Percentiles rank a stretch among this genome's conserved stretches.
Evolutionary conservation across 2,888 invertebrate genomes (phyloP).

Genomic region (Synergus itoensis): DNA sequence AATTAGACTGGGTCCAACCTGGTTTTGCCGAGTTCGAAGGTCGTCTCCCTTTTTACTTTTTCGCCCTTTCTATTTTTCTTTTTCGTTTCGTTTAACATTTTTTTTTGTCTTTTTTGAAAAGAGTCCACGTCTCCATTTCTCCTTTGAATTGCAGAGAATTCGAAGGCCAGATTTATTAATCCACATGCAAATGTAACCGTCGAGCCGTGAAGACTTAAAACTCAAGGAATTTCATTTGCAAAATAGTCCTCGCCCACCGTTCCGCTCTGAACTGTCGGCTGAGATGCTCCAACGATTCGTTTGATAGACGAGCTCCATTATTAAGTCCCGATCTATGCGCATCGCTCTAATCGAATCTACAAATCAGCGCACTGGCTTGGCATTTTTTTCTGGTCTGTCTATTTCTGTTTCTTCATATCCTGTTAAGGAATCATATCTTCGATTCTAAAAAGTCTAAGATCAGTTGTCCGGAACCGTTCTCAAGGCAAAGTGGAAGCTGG

Average conservation of each 20-base stretch:
- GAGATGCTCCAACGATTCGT: constrained; percentile 34
- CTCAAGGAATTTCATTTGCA: constrained; percentile 34
- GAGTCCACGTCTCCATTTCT: constrained; percentile 18
- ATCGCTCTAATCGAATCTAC: constrained; percentile 28
- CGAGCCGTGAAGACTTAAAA: constrained; percentile 34
- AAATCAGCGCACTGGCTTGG: constrained; percentile 19
- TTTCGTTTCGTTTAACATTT: not conserved
- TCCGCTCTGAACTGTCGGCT: constrained; percentile 28
- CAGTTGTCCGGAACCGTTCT: not conserved
- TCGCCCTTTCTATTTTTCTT: not conserved
- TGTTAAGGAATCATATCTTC: constrained; percentile 8
- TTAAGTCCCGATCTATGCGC: constrained; percentile 17
- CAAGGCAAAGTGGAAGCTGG: not conserved
- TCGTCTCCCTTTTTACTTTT: constrained; percentile 42
- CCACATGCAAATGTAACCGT: constrained; percentile 24
- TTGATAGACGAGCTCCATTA: constrained; percentile 39
- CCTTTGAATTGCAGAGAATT: constrained; percentile 37
- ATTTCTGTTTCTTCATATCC: constrained; percentile 18
- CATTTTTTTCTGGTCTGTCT: constrained; percentile 14
- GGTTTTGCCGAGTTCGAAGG: constrained; percentile 46
- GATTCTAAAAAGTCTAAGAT: not conserved
- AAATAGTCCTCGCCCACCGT: constrained; percentile 9
- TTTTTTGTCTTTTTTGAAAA: not conserved
- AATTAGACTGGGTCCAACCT: constrained; percentile 23
- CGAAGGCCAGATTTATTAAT: constrained; percentile 36